Evolutionary conservation across 1,140 invertebrate species (phyloP).

Genomic region (Drosophila watanabei): DNA sequence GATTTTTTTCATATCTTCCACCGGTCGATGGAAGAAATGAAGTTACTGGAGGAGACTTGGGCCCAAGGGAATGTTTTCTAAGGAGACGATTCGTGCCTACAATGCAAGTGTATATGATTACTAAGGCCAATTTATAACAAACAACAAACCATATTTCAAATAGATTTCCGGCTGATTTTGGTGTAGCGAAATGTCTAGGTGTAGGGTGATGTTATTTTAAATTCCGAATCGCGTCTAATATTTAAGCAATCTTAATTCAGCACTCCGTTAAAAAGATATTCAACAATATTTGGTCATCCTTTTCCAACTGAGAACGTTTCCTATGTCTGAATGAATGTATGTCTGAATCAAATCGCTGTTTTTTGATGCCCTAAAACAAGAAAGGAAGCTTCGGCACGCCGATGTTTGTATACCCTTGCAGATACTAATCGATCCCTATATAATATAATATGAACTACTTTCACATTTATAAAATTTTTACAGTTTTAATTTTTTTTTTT

Average conservation of each 20-base stretch:
- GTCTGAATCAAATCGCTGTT: too few species aligned
- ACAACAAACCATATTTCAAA: background rate
- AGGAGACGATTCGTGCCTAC: conserved; percentile 12
- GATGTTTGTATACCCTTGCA: too few species aligned
- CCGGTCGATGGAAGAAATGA: conserved; percentile 9
- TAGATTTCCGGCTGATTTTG: background rate
- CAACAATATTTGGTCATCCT: too few species aligned
- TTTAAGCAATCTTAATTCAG: background rate
- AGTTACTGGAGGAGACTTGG: conserved; percentile 19
- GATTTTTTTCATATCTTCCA: conserved; percentile 7
- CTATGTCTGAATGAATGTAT: too few species aligned
- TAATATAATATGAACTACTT: too few species aligned
- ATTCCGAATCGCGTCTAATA: background rate
- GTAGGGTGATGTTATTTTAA: background rate
- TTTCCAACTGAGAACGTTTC: too few species aligned
- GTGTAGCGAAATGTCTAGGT: background rate
- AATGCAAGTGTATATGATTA: background rate
- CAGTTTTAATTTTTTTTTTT: too few species aligned
- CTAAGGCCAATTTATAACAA: background rate
- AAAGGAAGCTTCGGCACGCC: too few species aligned
- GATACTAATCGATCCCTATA: too few species aligned
- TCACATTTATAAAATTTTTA: too few species aligned
- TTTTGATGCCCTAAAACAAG: too few species aligned
- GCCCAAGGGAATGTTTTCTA: background rate
- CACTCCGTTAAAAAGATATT: background rate